Evolutionary conservation across 2,113 vertebrate species (phyloP).

Genomic region (Pachypanchax playfairii): DNA sequence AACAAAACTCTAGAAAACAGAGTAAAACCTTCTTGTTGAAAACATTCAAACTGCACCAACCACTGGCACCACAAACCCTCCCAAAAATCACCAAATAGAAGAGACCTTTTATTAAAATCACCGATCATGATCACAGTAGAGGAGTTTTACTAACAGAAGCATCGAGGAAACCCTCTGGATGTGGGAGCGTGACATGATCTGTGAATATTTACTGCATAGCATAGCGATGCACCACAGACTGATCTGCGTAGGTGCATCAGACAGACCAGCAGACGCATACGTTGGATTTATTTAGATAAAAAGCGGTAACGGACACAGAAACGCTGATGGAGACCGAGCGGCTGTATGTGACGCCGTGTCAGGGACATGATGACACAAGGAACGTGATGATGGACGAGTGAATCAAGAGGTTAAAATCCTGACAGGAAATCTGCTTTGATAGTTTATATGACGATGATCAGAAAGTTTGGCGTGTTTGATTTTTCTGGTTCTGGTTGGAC

Average conservation of each 20-base stretch:
- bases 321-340: neutral
- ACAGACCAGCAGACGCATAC: neutral
- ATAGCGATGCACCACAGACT: constrained; percentile 23
- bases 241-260: constrained; percentile 11
- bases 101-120: neutral
- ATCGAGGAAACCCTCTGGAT: neutral
- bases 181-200: neutral
- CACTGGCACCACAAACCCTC: neutral
- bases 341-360: neutral
- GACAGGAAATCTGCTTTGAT: no score
- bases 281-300: no score
- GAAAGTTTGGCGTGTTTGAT: no score
- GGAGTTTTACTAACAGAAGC: constrained; percentile 6
- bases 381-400: no score
- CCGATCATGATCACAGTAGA: neutral
- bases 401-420: no score
- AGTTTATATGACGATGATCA: no score
- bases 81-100: neutral
- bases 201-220: constrained; percentile 7
- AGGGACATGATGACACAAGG: constrained; percentile 6
- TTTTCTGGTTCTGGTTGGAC: no score
- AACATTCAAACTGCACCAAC: no score
- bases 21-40: no score
- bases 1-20: no score
- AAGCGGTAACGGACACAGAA: neutral